These are phyloP conservation scores for Arizona elegans DNA, from an alignment of 2,113 vertebrate species.

Conservation along the genomic window DNA sequence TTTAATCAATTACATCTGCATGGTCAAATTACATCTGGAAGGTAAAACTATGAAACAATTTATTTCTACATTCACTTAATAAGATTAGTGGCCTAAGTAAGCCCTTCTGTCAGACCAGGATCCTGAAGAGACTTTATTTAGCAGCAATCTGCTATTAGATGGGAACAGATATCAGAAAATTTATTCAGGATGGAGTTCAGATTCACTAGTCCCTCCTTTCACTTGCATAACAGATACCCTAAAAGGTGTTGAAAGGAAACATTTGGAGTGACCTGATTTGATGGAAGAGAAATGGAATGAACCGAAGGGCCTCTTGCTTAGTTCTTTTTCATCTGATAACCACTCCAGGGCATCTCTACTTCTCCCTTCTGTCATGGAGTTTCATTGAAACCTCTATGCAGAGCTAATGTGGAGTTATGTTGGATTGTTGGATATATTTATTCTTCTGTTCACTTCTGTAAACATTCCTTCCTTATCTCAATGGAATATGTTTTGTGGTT, in stretches of 20 bases:
- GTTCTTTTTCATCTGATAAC: neutral
- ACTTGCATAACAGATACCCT: neutral
- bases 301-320: too few species aligned
- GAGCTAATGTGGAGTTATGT: neutral
- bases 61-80: neutral
- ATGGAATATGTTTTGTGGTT: neutral
- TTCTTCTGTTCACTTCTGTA: neutral
- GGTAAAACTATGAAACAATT: neutral
- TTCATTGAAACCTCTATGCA: neutral
- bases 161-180: too few species aligned
- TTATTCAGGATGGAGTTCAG: neutral
- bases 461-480: neutral
- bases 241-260: neutral
- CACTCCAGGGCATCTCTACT: neutral
- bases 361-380: too few species aligned
- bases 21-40: neutral
- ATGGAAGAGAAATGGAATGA: neutral
- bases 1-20: neutral
- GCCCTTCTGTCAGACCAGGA: neutral
- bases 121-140: neutral
- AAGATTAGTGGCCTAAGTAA: neutral
- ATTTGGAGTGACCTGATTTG: neutral
- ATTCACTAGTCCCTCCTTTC: neutral
- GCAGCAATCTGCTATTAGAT: neutral
- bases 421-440: neutral